These are phyloP conservation scores for Ceriagrion tenellum DNA, from an alignment of 2,888 invertebrate species.

Conservation along the genomic window DNA sequence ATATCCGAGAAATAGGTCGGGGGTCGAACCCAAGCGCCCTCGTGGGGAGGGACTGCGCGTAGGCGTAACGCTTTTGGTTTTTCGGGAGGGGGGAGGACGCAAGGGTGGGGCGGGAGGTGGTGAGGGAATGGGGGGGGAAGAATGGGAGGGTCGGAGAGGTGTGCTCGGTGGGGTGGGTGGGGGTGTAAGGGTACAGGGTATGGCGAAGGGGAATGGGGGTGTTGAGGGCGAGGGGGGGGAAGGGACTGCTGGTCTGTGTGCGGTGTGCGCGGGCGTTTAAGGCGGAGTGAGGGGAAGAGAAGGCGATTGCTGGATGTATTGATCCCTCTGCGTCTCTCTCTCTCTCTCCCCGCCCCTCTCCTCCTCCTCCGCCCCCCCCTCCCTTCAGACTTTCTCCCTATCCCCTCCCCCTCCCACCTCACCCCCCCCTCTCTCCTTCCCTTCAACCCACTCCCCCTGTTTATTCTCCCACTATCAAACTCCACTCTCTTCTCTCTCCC, in stretches of 20 bases:
- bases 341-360: neutral
- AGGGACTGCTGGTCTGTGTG: neutral
- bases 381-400: neutral
- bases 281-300: constrained; percentile 33
- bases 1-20: constrained; percentile 66
- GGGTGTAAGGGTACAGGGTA: neutral
- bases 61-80: constrained; percentile 49
- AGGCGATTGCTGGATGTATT: constrained; percentile 69
- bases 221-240: neutral
- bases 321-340: constrained; percentile 68
- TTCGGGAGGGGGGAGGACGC: neutral
- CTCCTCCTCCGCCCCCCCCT: constrained; percentile 51
- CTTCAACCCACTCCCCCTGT: constrained; percentile 28
- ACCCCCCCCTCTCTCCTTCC: constrained; percentile 68
- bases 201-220: neutral
- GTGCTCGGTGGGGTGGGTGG: neutral
- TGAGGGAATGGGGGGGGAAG: neutral
- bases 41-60: constrained; percentile 41
- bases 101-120: neutral
- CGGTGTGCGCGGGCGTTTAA: constrained; percentile 19
- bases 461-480: constrained; percentile 44
- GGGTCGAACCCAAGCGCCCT: constrained; percentile 46
- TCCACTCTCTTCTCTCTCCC: constrained; percentile 70
- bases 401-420: constrained; percentile 68
- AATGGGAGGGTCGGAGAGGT: neutral